phyloP scores from a whole-genome alignment of 1,140 invertebrate genomes.

The Drosophila trapezifrons region DNA sequence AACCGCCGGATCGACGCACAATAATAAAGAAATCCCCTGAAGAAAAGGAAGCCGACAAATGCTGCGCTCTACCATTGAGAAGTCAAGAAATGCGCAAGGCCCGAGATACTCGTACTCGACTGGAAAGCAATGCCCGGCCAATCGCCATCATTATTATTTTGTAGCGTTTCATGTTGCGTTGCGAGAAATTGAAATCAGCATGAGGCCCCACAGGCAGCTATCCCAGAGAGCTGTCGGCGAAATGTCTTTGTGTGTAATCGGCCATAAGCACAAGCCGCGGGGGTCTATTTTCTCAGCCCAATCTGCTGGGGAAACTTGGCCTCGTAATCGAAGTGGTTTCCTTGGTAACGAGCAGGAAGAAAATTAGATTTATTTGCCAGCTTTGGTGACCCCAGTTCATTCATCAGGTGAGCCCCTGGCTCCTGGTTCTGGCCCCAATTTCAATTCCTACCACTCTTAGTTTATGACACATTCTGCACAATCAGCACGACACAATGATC shows the following conservation, averaged over 20 bases:
- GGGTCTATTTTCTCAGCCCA: conserved; percentile 50
- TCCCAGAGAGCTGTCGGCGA: conserved; percentile 51
- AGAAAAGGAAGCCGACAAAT: conserved; percentile 61
- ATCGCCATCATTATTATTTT: conserved; percentile 79
- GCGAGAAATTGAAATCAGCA: conserved; percentile 79
- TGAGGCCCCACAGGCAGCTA: conserved; percentile 40
- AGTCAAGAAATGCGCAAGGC: conserved; percentile 76
- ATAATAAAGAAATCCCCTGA: conserved; percentile 71
- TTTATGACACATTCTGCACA: conserved; percentile 35
- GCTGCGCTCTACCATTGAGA: conserved; percentile 60
- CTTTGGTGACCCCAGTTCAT: not conserved
- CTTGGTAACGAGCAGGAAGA: conserved; percentile 21
- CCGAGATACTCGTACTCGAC: conserved; percentile 31
- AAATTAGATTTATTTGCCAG: conserved; percentile 12
- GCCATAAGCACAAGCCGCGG: conserved; percentile 64
- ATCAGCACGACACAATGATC: conserved; percentile 46
- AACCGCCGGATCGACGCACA: conserved; percentile 39
- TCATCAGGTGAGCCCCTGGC: conserved; percentile 25
- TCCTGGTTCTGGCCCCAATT: conserved; percentile 6
- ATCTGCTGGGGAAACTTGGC: conserved; percentile 25
- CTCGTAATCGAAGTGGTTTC: conserved; percentile 44
- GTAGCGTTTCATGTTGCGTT: conserved; percentile 77
- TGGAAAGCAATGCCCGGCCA: conserved; percentile 45
- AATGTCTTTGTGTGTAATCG: conserved; percentile 76
- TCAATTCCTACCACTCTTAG: conserved; percentile 16